Evolutionary conservation across 2,888 invertebrate genomes (phyloP).

Genomic region (Bruchidius siliquastri): DNA sequence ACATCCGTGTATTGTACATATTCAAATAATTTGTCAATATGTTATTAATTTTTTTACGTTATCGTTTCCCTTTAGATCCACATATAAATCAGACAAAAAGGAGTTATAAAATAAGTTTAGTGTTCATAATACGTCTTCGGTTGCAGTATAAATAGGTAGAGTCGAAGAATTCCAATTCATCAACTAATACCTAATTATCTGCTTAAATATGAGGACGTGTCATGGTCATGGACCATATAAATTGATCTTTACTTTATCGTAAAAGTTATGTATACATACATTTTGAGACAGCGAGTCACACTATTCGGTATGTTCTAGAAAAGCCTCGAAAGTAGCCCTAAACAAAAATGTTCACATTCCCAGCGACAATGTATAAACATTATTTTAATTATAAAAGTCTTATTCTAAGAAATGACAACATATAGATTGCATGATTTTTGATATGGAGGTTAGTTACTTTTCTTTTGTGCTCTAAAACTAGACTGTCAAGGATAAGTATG

Average conservation of each 20-base stretch:
- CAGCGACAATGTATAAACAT: constrained; percentile 6
- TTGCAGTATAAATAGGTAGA: no score
- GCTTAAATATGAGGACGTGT: no score
- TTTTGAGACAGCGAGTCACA: neutral
- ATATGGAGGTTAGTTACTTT: neutral
- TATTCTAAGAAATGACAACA: neutral
- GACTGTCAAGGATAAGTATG: no score
- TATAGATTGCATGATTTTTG: neutral
- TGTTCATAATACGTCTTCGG: no score
- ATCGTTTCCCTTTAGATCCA: neutral
- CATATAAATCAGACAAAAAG: no score
- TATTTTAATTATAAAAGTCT: constrained; percentile 4
- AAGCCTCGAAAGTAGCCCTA: neutral
- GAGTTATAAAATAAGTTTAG: no score
- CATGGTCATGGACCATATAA: no score
- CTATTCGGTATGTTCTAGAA: neutral
- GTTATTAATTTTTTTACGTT: neutral
- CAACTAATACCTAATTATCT: no score
- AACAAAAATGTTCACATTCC: constrained; percentile 1
- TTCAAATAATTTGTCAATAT: neutral
- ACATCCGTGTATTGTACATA: neutral
- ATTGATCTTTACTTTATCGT: no score
- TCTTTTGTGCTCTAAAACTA: neutral
- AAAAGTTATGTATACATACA: neutral
- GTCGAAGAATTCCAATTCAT: no score